Percentiles rank a stretch among this genome's conserved stretches.
Evolutionary conservation across 2,113 vertebrate species (phyloP).

Genomic region (Epinephelus lanceolatus): DNA sequence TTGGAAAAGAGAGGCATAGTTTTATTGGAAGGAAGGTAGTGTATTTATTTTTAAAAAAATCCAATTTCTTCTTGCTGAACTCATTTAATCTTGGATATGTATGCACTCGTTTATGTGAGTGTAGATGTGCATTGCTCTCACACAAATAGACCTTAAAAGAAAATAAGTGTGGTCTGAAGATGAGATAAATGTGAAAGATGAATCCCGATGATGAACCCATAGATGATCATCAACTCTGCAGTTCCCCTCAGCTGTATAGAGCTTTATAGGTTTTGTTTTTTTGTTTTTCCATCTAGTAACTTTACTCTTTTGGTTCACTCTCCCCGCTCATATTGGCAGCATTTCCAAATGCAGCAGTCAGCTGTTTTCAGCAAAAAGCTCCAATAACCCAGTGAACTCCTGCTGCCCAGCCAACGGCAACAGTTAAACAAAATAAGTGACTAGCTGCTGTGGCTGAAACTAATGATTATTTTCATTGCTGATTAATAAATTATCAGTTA

Average conservation of each 20-base stretch:
- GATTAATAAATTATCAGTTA: too few species aligned
- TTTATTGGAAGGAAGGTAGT: constrained; percentile 31
- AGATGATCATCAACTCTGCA: too few species aligned
- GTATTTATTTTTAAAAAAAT: background rate
- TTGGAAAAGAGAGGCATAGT: constrained; percentile 19
- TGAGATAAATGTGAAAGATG: background rate
- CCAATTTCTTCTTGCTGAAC: background rate
- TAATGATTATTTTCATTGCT: too few species aligned
- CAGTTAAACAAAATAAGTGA: background rate
- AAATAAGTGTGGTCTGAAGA: background rate
- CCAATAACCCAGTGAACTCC: background rate
- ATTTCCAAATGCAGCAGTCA: background rate
- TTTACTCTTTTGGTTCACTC: too few species aligned
- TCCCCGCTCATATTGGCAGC: background rate
- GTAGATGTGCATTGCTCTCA: background rate
- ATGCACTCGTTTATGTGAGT: background rate
- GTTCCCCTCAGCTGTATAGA: too few species aligned
- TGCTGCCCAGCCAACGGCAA: background rate
- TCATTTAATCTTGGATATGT: background rate
- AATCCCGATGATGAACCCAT: too few species aligned
- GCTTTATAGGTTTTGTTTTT: too few species aligned
- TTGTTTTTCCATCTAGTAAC: too few species aligned
- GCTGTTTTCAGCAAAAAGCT: background rate
- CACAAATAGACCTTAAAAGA: background rate
- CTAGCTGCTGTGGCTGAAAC: too few species aligned